A percentile compares a stretch with the other conserved stretches of the same genome.
These are phyloP conservation scores for Argynnis bischoffii DNA, from an alignment of 2,888 invertebrate genomes.

Conservation along the genomic window DNA sequence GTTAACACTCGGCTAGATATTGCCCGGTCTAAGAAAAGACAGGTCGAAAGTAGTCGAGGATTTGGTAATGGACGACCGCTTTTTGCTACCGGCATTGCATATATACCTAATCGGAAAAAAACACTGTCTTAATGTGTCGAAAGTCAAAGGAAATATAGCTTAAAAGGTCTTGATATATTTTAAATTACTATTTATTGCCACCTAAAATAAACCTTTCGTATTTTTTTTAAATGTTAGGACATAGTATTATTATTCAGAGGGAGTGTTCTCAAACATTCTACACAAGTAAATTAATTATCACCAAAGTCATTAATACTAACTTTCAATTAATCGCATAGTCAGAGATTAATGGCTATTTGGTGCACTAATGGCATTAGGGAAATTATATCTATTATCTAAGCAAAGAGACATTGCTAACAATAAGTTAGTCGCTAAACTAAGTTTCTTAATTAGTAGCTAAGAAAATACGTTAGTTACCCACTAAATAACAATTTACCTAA, in stretches of 20 bases:
- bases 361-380: no score
- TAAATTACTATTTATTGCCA: no score
- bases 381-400: neutral
- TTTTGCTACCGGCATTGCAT: slow-evolving; percentile 77
- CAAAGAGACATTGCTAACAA: no score
- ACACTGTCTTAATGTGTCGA: neutral
- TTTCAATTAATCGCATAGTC: neutral
- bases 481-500: no score
- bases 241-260: no score
- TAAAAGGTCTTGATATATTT: no score
- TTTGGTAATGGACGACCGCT: slow-evolving; percentile 83
- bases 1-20: slow-evolving; percentile 78
- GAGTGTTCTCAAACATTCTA: neutral
- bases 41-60: slow-evolving; percentile 84
- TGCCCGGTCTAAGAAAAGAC: slow-evolving; percentile 79
- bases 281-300: neutral
- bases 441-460: no score
- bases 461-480: no score
- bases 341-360: no score
- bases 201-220: no score
- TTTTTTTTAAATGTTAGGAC: no score
- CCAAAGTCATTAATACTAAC: slow-evolving; percentile 2
- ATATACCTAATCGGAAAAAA: slow-evolving; percentile 55
- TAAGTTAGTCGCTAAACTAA: no score
- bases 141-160: neutral